A percentile compares a stretch with the other conserved stretches of the same genome.
phyloP scores from a whole-genome alignment of 2,113 vertebrate genomes.

The Symphodus melops region DNA sequence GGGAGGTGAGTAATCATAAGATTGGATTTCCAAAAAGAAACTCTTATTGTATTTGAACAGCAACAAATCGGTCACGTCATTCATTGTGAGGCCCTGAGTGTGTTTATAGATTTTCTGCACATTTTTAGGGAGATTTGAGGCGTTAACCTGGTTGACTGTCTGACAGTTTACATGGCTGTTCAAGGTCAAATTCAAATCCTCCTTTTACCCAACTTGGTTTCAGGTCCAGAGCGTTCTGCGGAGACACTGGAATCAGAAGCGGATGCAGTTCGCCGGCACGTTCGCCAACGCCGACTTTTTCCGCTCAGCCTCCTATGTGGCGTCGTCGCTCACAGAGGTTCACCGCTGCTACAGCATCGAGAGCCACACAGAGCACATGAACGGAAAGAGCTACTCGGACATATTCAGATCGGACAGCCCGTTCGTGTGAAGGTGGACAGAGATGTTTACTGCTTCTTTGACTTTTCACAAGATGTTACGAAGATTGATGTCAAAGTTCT shows the following conservation, averaged over 20 bases:
- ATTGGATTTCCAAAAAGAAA: no score
- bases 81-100: no score
- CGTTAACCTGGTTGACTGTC: no score
- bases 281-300: slow-evolving; percentile 90
- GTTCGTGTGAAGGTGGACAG: slow-evolving; percentile 81
- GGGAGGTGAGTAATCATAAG: slow-evolving; percentile 71
- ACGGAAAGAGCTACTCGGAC: slow-evolving; percentile 91
- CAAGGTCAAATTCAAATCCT: no score
- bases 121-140: no score
- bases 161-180: no score
- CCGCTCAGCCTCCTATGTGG: slow-evolving; percentile 91
- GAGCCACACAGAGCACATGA: slow-evolving; percentile 89
- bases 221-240: slow-evolving; percentile 94
- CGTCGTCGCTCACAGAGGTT: slow-evolving; percentile 91
- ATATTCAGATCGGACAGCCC: slow-evolving; percentile 88
- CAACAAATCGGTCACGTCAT: no score
- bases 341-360: slow-evolving; percentile 92
- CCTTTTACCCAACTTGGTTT: not conserved
- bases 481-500: not conserved
- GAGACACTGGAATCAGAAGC: slow-evolving; percentile 96
- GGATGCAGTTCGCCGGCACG: slow-evolving; percentile 92
- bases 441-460: not conserved
- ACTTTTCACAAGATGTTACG: not conserved
- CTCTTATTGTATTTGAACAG: no score
- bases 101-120: no score